Conservation (phyloP, 2,888 invertebrate species). For the Habroteleia sp. region DNA sequence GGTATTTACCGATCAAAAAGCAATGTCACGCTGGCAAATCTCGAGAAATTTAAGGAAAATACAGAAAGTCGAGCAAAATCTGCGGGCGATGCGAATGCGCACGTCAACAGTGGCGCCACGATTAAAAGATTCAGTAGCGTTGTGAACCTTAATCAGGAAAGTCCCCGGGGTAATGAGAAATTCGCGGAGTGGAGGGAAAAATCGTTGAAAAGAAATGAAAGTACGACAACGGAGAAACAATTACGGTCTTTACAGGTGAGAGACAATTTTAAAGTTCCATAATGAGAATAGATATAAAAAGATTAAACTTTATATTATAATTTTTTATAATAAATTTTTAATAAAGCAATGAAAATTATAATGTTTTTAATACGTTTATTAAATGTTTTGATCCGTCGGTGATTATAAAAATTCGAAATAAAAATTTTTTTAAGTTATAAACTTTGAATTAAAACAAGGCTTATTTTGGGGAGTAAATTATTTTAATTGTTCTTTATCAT, state of each 20-base stretch:
- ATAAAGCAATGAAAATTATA: no score
- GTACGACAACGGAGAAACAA: slow-evolving; percentile 74
- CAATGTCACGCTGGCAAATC: slow-evolving; percentile 71
- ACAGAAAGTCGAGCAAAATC: slow-evolving; percentile 7
- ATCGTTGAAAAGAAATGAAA: slow-evolving; percentile 74
- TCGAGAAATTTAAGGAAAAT: slow-evolving; percentile 66
- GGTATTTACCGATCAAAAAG: slow-evolving; percentile 77
- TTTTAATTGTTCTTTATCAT: no score
- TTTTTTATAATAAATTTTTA: no score
- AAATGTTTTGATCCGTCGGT: no score
- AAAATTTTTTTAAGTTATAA: no score
- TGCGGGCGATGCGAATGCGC: neutral
- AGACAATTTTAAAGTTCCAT: no score
- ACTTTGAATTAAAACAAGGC: no score
- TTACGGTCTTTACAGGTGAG: slow-evolving; percentile 77
- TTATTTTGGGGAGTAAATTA: no score
- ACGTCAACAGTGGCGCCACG: slow-evolving; percentile 25
- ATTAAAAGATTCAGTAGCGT: slow-evolving; percentile 70
- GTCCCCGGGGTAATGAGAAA: slow-evolving; percentile 69
- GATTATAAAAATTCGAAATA: no score
- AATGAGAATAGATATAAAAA: no score
- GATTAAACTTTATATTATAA: no score
- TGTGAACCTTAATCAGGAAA: slow-evolving; percentile 71
- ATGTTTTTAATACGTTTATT: no score
- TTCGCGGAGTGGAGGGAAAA: slow-evolving; percentile 77